Percentiles rank a stretch among this genome's conserved stretches.
These are phyloP conservation scores for Hemicentrotus pulcherrimus DNA, from an alignment of 35 echinoderm and acorn worm genomes.

Conservation along the genomic window DNA sequence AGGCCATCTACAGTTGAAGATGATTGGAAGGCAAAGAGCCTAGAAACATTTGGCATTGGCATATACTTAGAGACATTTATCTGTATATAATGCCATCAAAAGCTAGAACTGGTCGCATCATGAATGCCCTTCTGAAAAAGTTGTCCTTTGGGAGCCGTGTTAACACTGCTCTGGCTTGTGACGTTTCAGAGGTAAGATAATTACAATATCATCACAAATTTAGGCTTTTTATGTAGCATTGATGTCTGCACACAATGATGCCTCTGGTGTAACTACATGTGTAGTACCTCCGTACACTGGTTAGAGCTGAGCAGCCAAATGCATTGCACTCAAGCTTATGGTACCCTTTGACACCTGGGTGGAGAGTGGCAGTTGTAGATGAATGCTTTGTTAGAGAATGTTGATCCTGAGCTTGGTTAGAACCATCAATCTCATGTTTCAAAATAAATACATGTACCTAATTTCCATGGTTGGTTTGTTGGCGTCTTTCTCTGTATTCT, in stretches of 20 bases:
- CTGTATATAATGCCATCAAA: slow-evolving; percentile 24
- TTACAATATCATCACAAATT: neutral
- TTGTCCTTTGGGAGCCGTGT: slow-evolving; percentile 35
- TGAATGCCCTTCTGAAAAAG: slow-evolving; percentile 49
- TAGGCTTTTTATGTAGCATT: neutral
- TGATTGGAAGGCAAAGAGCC: neutral
- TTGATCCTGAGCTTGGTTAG: no score
- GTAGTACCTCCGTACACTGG: neutral
- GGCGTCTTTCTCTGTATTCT: no score
- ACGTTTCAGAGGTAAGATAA: slow-evolving; percentile 32
- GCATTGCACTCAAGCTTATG: neutral
- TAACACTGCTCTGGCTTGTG: slow-evolving; percentile 13
- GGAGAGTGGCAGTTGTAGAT: neutral
- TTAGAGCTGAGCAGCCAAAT: neutral
- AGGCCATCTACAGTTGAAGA: neutral
- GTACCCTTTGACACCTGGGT: neutral
- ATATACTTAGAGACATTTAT: neutral
- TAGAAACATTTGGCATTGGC: neutral
- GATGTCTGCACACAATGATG: neutral
- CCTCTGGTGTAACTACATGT: neutral
- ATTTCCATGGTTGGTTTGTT: no score
- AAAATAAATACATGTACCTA: no score
- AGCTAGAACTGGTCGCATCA: slow-evolving; percentile 10
- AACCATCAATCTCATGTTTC: no score
- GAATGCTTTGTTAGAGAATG: no score